phyloP scores from a whole-genome alignment of 2,113 vertebrate genomes.

The Rissa tridactyla region DNA sequence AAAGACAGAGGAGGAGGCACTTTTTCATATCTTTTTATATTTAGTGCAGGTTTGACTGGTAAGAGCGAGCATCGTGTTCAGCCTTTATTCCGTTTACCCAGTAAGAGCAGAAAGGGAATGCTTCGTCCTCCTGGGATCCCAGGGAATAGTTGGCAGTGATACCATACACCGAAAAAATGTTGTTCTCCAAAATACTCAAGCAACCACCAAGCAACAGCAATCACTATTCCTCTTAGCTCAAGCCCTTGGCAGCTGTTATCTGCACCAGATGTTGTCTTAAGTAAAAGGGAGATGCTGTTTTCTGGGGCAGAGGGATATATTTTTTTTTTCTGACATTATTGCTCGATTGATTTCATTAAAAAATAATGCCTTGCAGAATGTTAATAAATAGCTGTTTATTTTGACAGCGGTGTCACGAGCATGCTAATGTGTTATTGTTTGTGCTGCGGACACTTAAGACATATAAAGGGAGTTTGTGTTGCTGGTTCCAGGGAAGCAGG shows the following conservation, averaged over 20 bases:
- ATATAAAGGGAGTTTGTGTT: constrained; percentile 23
- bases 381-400: constrained; percentile 73
- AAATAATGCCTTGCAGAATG: constrained; percentile 59
- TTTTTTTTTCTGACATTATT: constrained; percentile 58
- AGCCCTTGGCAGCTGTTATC: constrained; percentile 55
- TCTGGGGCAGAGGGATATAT: constrained; percentile 60
- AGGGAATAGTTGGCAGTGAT: constrained; percentile 44
- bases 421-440: constrained; percentile 69
- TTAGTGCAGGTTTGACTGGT: constrained; percentile 50
- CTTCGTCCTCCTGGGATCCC: constrained; percentile 51
- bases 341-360: constrained; percentile 26
- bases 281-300: constrained; percentile 67
- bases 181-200: neutral
- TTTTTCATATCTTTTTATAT: constrained; percentile 33
- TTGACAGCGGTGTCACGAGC: constrained; percentile 60
- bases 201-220: constrained; percentile 11
- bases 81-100: neutral
- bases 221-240: neutral
- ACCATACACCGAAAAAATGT: neutral
- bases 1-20: neutral
- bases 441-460: constrained; percentile 1
- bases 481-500: constrained; percentile 41
- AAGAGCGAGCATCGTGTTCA: constrained; percentile 23
- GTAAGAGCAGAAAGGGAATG: constrained; percentile 47
- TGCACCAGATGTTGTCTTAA: constrained; percentile 74